Conservation (phyloP, 92 coral and sea anemone genomes). For the Heteractis magnifica region DNA sequence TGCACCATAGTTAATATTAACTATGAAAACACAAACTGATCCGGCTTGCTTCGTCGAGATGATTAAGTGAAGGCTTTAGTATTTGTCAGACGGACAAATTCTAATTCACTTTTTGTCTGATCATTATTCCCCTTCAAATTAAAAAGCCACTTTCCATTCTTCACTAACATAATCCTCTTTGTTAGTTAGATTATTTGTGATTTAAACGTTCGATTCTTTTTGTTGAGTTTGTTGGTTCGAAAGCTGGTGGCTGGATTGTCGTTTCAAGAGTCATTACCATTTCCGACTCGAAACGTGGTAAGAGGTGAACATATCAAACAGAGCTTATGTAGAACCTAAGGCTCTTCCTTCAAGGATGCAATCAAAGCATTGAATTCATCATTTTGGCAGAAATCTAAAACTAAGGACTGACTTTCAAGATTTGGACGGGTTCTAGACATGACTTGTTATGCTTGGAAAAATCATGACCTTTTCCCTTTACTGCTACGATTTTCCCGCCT, state of each 20-base stretch:
- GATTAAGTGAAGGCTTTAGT: not conserved
- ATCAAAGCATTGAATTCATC: not conserved
- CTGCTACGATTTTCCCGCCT: slow-evolving; percentile 22
- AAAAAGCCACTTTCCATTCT: slow-evolving; percentile 23
- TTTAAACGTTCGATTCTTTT: slow-evolving; percentile 24
- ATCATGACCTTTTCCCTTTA: not conserved
- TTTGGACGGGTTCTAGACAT: not conserved
- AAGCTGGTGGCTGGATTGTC: slow-evolving; percentile 28
- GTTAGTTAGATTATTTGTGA: slow-evolving; percentile 23
- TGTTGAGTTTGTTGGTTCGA: slow-evolving; percentile 25
- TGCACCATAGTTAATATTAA: not conserved
- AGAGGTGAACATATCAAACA: slow-evolving; percentile 6
- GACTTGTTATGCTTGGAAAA: slow-evolving; percentile 5
- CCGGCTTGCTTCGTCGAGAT: not conserved
- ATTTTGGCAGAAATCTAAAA: not conserved
- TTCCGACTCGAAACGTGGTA: slow-evolving; percentile 16
- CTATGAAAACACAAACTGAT: not conserved
- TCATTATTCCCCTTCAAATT: slow-evolving; percentile 14
- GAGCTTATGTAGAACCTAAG: not conserved
- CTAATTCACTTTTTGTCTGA: not conserved
- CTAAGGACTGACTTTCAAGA: not conserved
- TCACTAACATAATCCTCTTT: slow-evolving; percentile 17
- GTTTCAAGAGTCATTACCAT: not conserved
- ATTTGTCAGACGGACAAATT: not conserved
- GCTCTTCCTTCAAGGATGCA: not conserved